Percentiles rank a stretch among this genome's conserved stretches.
phyloP scores from a whole-genome alignment of 2,797 vertebrate genomes.

The Sebastes dallii region DNA sequence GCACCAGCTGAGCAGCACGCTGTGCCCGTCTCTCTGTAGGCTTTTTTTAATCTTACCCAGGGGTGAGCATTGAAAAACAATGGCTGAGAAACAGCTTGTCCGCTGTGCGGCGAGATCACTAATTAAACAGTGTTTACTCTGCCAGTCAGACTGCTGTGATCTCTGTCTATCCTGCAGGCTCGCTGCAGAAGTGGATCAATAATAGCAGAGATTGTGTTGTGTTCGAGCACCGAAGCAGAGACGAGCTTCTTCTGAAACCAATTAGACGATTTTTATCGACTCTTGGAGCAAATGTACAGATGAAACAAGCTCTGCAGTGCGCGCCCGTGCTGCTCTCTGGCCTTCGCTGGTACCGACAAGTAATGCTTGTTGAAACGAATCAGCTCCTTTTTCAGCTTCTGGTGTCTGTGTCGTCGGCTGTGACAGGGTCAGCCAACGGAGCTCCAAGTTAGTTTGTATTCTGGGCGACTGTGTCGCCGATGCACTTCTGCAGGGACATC shows the following conservation, averaged over 20 bases:
- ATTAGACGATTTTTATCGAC: constrained; percentile 69
- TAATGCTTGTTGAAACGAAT: constrained; percentile 26
- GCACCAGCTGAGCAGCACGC: not conserved
- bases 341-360: constrained; percentile 1
- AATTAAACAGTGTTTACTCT: constrained; percentile 64
- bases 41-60: not conserved
- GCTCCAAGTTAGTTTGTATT: constrained; percentile 29
- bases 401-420: not conserved
- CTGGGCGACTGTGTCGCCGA: not conserved
- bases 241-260: constrained; percentile 57
- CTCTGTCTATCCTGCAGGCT: constrained; percentile 43
- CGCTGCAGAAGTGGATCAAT: constrained; percentile 60
- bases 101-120: constrained; percentile 23
- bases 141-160: constrained; percentile 40
- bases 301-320: constrained; percentile 6
- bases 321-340: not conserved
- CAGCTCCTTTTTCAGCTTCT: not conserved
- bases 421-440: not conserved
- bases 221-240: constrained; percentile 48
- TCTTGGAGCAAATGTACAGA: constrained; percentile 31
- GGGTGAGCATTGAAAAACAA: not conserved
- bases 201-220: constrained; percentile 61
- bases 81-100: not conserved
- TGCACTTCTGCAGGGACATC: not conserved
- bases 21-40: not conserved